A percentile compares a stretch with the other conserved stretches of the same genome.
phyloP scores from a whole-genome alignment of 1,140 invertebrate genomes.

The Megathymus violae region DNA sequence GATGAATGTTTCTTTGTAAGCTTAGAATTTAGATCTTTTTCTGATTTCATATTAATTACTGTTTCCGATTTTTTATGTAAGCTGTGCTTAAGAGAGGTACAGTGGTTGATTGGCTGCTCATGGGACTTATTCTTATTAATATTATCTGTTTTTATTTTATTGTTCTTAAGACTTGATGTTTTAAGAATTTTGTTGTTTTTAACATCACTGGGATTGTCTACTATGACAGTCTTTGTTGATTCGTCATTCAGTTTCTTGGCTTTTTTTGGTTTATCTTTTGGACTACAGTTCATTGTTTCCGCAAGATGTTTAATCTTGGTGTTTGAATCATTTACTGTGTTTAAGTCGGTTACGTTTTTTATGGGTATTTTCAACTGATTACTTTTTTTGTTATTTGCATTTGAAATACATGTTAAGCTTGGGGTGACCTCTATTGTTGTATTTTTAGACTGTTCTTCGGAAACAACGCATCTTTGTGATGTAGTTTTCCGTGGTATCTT shows the following conservation, averaged over 20 bases:
- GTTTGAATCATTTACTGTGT: neutral
- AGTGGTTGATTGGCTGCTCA: neutral
- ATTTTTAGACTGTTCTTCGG: neutral
- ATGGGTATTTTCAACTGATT: neutral
- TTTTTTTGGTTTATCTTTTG: neutral
- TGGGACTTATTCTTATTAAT: neutral
- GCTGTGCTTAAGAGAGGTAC: neutral
- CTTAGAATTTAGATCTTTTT: constrained; percentile 3
- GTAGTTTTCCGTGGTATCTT: constrained; percentile 19
- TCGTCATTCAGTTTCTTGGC: neutral
- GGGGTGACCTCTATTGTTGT: neutral
- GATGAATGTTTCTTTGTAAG: neutral
- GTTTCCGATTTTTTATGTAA: constrained; percentile 3
- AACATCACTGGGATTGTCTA: neutral
- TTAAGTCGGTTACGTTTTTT: neutral
- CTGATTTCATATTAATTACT: neutral
- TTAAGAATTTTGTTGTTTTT: constrained; percentile 4
- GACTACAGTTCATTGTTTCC: constrained; percentile 16
- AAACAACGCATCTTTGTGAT: neutral
- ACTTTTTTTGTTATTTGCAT: neutral
- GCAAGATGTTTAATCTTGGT: neutral
- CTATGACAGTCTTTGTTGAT: neutral
- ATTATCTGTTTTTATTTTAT: constrained; percentile 1
- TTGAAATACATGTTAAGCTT: neutral
- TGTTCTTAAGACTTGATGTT: neutral